Evolutionary conservation across 2,113 vertebrate genomes (phyloP), one percentile per base, ranked within the genome.

Genomic region (Dinomys branickii): DNA sequence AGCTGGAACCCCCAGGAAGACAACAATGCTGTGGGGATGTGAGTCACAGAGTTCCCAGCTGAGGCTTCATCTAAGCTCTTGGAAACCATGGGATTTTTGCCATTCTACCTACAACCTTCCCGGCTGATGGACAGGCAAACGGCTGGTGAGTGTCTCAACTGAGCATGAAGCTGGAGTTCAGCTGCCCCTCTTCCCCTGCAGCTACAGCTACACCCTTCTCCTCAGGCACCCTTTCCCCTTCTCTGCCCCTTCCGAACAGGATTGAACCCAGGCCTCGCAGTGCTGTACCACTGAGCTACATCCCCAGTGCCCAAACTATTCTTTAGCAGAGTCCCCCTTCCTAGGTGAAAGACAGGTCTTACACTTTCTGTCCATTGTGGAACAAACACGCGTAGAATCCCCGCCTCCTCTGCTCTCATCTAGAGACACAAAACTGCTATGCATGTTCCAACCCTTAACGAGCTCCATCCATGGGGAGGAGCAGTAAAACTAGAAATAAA

Each of bases 101-200:
- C 22, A n/a, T 85, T 22, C 12, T 10, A 3, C n/a, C 47, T 17
- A 2, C 14, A 10, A 13, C 54, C 77, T 17, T 4, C 9, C 28
- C 13, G 28, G 44, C 58, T 75, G 80, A 47, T 28, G 77, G 85
- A 35, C 54, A 38, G n/a, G 50, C 12, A 47, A n/a, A 47, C 22
- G 3, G 5, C 13, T 41, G 33, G 0, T 0, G 35, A 41, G 9
- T 11, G 0, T 59, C 65, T 38, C 7, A 3, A 3, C 1, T 24
- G 22, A n/a, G 54, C 44, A 19, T 1, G 58, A 9, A 47, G 33
- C 28, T 82, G 19, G 71, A 30, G 3, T 52, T 83, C 73, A 20
- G 38, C 19, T 1, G 3, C 4, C 12, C 47, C 22, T 22, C 65
- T 50, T n/a, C 65, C 35, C 59, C 28, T 0, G 0, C 8, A 67